Evolutionary conservation across 2,888 invertebrate species (phyloP), one percentile per base, ranked within the genome.

Genomic region (Plagodis pulveraria): DNA sequence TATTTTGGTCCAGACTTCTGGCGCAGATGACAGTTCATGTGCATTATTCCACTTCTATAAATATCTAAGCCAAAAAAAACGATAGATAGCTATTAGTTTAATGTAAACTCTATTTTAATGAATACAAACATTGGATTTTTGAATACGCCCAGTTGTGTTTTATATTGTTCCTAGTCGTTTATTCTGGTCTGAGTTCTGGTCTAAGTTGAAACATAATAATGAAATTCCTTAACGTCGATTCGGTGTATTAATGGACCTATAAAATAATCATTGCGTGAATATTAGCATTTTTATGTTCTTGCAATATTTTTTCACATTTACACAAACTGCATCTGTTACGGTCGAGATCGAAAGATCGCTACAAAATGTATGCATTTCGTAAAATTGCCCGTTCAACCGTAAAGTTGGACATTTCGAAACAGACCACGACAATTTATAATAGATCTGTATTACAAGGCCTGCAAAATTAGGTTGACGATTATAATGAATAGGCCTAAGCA

Each of bases 371-470:
- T 75, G 72, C 66, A 79, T 87, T 86, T 84, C 84, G 84, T 84
- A 83, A 84, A 84, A 77, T 72, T 56, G 60, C 51, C 65, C 80
- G 72, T 69, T 84, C 76, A 78, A 73, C 80, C 85, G 81, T 83
- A 73, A 77, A 78, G 68, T 71, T 71, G 74, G 73, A 68, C 72
- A 70, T 69, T 81, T 80, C 71, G 83, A 74, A 84, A 86, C 67
- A 62, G 65, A 69, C 69, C 72, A 71, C 71, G 63, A 78, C 74
- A 78, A 76, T 75, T 55, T 63, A 63, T 64, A 65, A 81, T 76
- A 75, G 67, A 77, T 73, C 71, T 69, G 73, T 77, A 73, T 76
- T 71, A 81, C 87, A 87, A 87, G 87, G 86, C 78, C 84, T 77
- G 72, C 72, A 67, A 69, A 80, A 79, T 73, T 65, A 71, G 73